Base-by-base conservation (phyloP, 1,140 invertebrate species). In the Notospermus geniculatus region DNA sequence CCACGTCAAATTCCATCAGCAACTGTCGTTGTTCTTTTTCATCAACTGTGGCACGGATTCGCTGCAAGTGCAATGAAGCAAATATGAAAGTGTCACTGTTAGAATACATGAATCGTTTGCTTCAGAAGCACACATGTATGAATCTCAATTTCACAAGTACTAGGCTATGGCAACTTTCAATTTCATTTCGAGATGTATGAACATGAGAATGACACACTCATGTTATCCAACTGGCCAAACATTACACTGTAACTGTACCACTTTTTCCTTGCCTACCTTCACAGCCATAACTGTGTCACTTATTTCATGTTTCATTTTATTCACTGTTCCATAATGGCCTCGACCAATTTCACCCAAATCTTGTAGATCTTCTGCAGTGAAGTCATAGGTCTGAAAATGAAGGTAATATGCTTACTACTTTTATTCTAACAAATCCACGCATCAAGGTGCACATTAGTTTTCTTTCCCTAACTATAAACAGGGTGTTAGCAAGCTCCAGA, bases 1-100 rank as follows among this genome's bases (percentile, higher is more conserved):
- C 94, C 61, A 98, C 92, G 83, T 97, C 93, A 65, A 98, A 85
- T 81, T 98, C 96, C 91, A 97, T 97, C 63, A 98, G 84, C 69
- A 97, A 84, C 76, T 94, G 88, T 73, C 95, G 96, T 78, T 97
- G 93, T 81, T 97, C 94, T 76, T 91, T 90, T 78, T 94, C 93
- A 81, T 97, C 93, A 0, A 96, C 91, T 15, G 94, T 97, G n/a
- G 92, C 95, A 59, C 74, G 95, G 50, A 80, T 80, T 60, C 79
- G 67, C 79, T 81, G 66, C 22, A 68, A 70, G 46, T 25, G 55
- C 11, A 60, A 50, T 4, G 59, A 36, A 62, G 15, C 45, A 36
- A 7, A 36, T 7, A 36, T 36, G 32, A 36, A 4, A 36, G 5
- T 36, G 4, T 7, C 4, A 4, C 4, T 9, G 25, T 9, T n/a